Evolutionary conservation across 2,113 vertebrate species (phyloP).

Genomic region (Amia ocellicauda): DNA sequence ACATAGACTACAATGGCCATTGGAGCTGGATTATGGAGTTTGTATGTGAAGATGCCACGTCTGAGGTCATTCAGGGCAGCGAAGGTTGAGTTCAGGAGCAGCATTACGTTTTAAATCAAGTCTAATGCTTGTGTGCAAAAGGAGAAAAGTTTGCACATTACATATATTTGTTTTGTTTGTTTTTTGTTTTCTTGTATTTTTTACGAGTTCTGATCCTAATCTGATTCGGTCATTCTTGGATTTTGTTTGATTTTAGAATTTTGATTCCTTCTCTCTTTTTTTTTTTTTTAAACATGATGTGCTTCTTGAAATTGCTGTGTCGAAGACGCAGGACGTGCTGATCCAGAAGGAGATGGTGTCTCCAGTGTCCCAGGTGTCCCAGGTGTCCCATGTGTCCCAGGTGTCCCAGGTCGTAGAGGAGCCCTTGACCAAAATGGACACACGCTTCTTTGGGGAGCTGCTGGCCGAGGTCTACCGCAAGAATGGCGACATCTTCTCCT

Average conservation of each 20-base stretch:
- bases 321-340: slow-evolving; percentile 34
- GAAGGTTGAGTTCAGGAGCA: too few species aligned
- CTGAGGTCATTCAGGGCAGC: too few species aligned
- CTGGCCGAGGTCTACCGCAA: slow-evolving; percentile 89
- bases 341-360: neutral
- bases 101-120: too few species aligned
- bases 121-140: too few species aligned
- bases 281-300: too few species aligned
- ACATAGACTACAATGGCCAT: too few species aligned
- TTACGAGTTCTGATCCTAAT: neutral
- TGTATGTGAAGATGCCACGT: too few species aligned
- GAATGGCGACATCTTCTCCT: slow-evolving; percentile 80
- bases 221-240: too few species aligned
- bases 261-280: neutral
- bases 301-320: slow-evolving; percentile 43
- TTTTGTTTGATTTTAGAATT: too few species aligned
- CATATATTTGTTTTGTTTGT: neutral
- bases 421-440: slow-evolving; percentile 71
- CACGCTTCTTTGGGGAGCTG: slow-evolving; percentile 89
- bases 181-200: neutral
- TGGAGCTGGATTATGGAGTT: too few species aligned
- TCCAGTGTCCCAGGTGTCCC: slow-evolving; percentile 26
- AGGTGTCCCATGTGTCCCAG: too few species aligned
- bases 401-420: slow-evolving; percentile 15
- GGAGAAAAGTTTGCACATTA: too few species aligned